phyloP scores from a whole-genome alignment of 2,797 vertebrate species.

The Galaxias olidus region DNA sequence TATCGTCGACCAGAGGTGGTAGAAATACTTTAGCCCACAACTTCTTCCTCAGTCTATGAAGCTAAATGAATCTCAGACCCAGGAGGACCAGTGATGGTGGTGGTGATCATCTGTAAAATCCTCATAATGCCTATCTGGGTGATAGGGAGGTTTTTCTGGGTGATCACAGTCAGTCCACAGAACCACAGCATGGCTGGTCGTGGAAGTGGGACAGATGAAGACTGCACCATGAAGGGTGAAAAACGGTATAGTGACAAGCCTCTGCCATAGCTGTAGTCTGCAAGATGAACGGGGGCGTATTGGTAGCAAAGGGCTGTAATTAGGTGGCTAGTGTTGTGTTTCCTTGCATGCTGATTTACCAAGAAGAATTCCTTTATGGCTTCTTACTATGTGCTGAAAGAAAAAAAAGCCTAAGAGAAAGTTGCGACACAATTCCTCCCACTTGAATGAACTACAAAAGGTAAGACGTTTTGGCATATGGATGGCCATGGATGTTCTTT shows the following conservation, averaged over 20 bases:
- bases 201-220: not conserved
- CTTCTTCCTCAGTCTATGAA: conserved; percentile 46
- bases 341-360: conserved; percentile 53
- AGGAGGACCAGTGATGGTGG: conserved; percentile 51
- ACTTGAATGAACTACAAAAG: no score
- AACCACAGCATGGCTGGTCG: conserved; percentile 41
- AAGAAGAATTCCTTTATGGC: conserved; percentile 62
- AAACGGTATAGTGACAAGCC: no score
- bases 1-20: conserved; percentile 44
- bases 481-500: conserved; percentile 14
- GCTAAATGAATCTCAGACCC: conserved; percentile 60
- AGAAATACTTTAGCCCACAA: conserved; percentile 57
- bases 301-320: conserved; percentile 66
- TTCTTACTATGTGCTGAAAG: conserved; percentile 14
- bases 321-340: conserved; percentile 60
- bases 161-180: conserved; percentile 45
- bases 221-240: no score
- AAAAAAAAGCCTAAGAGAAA: conserved; percentile 37
- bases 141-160: conserved; percentile 45
- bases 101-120: conserved; percentile 56
- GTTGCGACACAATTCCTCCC: not conserved
- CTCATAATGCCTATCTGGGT: conserved; percentile 26
- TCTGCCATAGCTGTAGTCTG: no score
- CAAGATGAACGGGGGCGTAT: no score
- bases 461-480: not conserved